Evolutionary conservation across 2,113 vertebrate genomes (phyloP), one percentile per base, ranked within the genome.

Genomic region (Collichthys lucidus): DNA sequence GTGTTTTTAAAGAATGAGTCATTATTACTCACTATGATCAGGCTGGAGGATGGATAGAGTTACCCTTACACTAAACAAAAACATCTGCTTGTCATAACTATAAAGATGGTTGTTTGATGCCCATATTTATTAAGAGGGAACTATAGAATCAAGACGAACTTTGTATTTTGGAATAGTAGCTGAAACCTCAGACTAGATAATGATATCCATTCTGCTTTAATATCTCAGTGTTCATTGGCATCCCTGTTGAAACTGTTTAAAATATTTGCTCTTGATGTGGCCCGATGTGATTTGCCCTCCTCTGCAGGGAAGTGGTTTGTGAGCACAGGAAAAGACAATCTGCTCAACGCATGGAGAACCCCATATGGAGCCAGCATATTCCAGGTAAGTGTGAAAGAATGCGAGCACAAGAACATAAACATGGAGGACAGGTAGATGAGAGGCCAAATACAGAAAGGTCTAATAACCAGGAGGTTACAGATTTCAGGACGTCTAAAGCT

Each of bases 321-420:
- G 91, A 99, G 97, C 91, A 99, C 98, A 2, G 98, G 98, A 52
- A 99, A 99, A 80, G 98, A 99, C 92, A 99, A 99, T 95, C 96
- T 99, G 65, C 96, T 99, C 83, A 99, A 99, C 1, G 97, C 97
- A 72, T 99, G 98, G 97, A 94, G 98, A 94, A 97, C 98, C 1
- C 98, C 98, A 0, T 99, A 99, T 0, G 98, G 98, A 86, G 98
- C 98, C 52, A 99, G 97, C 95, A 99, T 99, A 88, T 99, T 99
- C 93, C 98, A 99, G 97, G 98, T 99, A 77, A 81, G 69, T 56
- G 57, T 59, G 62, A 11, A 40, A 10, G 35, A 46, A 63, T 42
- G 26, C 7, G 11, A n/a, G 12, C 6, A 19, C 19, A 2, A 22
- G 2, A 66, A 59, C 6, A 46, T 11, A 46, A 57, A 55, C 46